Base-by-base conservation (phyloP, 2,113 vertebrate species). In the Malurus cyaneus region DNA sequence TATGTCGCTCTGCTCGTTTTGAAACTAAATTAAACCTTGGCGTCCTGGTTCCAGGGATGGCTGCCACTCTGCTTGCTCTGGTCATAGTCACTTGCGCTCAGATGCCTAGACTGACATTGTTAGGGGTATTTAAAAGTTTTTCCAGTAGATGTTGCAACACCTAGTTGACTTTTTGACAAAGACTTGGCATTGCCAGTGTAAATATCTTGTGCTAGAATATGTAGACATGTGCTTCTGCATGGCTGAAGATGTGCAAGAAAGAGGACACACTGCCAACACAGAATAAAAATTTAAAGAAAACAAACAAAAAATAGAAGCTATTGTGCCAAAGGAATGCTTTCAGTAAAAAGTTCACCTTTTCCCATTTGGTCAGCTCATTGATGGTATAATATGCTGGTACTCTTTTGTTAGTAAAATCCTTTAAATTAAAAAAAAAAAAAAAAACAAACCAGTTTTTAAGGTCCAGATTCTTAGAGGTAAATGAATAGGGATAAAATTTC, bases 171-270 rank as follows among this genome's bases (percentile, higher is more conserved):
- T 72, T 26, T 86, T 15, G 7, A 73, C 36, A 70, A 65, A 25
- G 42, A 41, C 18, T 83, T 0, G 0, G 15, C 52, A 62, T 42
- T 0, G 0, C 23, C 18, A 32, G 19, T 11, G 24, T 46, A 50
- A 80, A 57, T 57, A 69, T 49, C 21, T 60, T 83, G 4, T 25
- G 6, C 36, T 92, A 39, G 57, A 83, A 47, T 50, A 39, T 0
- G 1, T 12, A 66, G 15, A 26, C 0, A 0, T 12, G 7, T 56
- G 1, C 14, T 56, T 11, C n/a, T 42, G 46, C 19, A 28, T 1
- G 2, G 24, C 46, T 93, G 77, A 73, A 73, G 18, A 62, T 12
- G 34, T 2, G 5, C 11, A 76, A 56, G 36, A 57, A 86, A 65
- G 29, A 60, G 6, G 16, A 24, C 19, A 39, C 10, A 31, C 14